phyloP scores from a whole-genome alignment of 2,888 invertebrate genomes.

The Chamaedrilus cognettii region DNA sequence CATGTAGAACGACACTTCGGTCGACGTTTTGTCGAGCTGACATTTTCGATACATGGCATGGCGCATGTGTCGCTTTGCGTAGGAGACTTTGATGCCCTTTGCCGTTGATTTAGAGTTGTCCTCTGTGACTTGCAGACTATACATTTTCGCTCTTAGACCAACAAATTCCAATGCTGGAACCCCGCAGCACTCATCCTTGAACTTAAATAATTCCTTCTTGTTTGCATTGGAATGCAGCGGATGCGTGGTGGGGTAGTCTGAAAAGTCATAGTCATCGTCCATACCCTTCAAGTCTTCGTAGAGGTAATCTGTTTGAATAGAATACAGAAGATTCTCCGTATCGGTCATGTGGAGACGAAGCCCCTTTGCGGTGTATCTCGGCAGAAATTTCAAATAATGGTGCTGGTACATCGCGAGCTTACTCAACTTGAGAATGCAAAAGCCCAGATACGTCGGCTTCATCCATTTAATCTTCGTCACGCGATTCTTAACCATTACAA shows the following conservation, averaged over 20 bases:
- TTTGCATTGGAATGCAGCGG: neutral
- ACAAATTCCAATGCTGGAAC: neutral
- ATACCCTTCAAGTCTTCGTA: constrained; percentile 46
- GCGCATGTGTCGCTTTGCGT: neutral
- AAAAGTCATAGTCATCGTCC: neutral
- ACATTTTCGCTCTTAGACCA: constrained; percentile 2
- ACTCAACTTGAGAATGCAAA: constrained; percentile 55
- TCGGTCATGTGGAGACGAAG: constrained; percentile 43
- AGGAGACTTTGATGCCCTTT: neutral
- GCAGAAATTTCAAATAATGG: constrained; percentile 48
- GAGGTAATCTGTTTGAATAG: constrained; percentile 49
- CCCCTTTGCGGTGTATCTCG: constrained; percentile 42
- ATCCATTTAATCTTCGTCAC: neutral
- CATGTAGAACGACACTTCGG: neutral
- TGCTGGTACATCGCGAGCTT: constrained; percentile 56
- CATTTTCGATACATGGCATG: neutral
- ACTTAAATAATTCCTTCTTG: neutral
- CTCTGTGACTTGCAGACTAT: neutral
- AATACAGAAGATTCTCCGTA: constrained; percentile 45
- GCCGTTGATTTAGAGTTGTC: neutral
- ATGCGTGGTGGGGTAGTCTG: constrained; percentile 13
- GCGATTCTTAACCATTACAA: neutral
- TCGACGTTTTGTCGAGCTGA: neutral
- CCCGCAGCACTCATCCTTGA: constrained; percentile 4
- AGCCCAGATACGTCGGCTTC: constrained; percentile 48